These are phyloP conservation scores for Girardinus metallicus DNA, from an alignment of 2,797 vertebrate genomes.

Conservation along the genomic window DNA sequence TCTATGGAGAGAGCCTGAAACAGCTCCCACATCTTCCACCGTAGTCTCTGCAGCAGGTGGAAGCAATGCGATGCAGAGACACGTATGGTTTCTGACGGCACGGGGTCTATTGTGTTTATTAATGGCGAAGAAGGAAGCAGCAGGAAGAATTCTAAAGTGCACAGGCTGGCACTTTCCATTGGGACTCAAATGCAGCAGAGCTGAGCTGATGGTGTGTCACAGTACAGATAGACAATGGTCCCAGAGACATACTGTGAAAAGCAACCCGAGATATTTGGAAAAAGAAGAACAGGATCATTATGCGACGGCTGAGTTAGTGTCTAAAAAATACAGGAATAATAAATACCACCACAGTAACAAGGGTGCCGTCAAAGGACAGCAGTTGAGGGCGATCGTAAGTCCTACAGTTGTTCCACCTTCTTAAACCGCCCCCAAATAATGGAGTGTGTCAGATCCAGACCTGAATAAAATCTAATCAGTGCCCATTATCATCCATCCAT, in stretches of 20 bases:
- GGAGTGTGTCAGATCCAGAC: neutral
- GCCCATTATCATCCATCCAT: neutral
- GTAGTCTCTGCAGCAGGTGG: neutral
- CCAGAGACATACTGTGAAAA: conserved; percentile 7
- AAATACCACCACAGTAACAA: neutral
- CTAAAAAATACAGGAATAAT: neutral
- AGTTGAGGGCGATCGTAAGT: neutral
- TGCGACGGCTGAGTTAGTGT: neutral
- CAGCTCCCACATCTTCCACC: neutral
- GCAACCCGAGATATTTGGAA: neutral
- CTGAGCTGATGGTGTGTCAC: conserved; percentile 3
- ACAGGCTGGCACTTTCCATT: conserved; percentile 1
- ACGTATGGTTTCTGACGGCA: neutral
- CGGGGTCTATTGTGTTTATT: conserved; percentile 1
- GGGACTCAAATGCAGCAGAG: neutral
- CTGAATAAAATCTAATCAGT: neutral
- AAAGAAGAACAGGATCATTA: conserved; percentile 1
- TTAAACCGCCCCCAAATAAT: neutral
- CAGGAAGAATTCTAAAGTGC: neutral
- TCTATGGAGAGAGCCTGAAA: neutral
- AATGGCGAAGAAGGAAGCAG: conserved; percentile 12
- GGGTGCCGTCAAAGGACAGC: neutral
- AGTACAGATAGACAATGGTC: neutral
- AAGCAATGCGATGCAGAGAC: conserved; percentile 2
- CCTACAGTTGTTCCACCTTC: neutral